Conservation (phyloP, 2,888 invertebrate genomes). For the Mythimna pallens region DNA sequence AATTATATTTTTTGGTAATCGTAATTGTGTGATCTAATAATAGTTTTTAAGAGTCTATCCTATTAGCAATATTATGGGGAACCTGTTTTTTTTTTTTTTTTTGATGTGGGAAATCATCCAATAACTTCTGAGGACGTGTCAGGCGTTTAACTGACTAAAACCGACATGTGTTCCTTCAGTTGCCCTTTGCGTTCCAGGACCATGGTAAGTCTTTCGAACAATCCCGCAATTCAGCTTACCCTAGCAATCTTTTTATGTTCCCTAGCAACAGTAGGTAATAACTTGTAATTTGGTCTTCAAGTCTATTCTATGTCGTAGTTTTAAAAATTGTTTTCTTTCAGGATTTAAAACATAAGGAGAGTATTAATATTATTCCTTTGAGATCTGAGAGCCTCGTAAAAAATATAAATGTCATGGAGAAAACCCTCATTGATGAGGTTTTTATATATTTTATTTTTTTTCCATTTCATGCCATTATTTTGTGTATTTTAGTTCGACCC, state of each 20-base stretch:
- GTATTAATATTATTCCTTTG: slow-evolving; percentile 57
- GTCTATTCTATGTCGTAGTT: background rate
- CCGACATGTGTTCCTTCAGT: too few relatives aligned
- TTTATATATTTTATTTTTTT: slow-evolving; percentile 16
- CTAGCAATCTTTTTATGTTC: slow-evolving; percentile 2
- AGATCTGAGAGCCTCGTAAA: slow-evolving; percentile 75
- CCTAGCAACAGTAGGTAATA: slow-evolving; percentile 13
- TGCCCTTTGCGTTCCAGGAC: too few relatives aligned
- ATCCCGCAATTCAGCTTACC: too few relatives aligned
- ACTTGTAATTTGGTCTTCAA: background rate
- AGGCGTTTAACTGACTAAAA: too few relatives aligned
- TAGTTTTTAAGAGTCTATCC: too few relatives aligned
- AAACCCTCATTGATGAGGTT: slow-evolving; percentile 83
- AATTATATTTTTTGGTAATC: too few relatives aligned
- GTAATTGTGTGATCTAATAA: too few relatives aligned
- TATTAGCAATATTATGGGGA: background rate
- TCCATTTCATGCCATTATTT: background rate
- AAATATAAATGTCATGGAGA: slow-evolving; percentile 77
- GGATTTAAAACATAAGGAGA: slow-evolving; percentile 69
- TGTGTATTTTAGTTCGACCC: background rate
- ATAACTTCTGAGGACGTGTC: too few relatives aligned
- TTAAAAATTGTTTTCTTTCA: slow-evolving; percentile 70
- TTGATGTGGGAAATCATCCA: too few relatives aligned
- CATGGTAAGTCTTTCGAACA: too few relatives aligned
- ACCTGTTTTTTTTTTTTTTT: background rate